phyloP scores from a whole-genome alignment of 1,140 invertebrate genomes.

The Ceratina calcarata region DNA sequence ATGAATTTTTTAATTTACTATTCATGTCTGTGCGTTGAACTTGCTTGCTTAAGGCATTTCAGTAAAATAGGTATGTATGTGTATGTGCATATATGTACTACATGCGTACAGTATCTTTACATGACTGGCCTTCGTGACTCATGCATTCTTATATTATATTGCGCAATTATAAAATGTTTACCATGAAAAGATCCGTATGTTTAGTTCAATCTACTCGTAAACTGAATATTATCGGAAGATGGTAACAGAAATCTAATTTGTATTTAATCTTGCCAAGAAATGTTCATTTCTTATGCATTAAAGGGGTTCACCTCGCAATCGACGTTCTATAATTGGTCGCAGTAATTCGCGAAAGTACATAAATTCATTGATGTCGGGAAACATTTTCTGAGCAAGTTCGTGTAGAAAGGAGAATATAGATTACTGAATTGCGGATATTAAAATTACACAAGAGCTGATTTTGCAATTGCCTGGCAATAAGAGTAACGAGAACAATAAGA shows the following conservation, averaged over 20 bases:
- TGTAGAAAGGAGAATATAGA: not conserved
- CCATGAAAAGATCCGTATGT: not conserved
- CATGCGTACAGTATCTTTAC: conserved; percentile 2
- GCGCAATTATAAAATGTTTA: conserved; percentile 5
- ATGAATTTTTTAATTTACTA: too few relatives aligned
- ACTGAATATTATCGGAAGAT: not conserved
- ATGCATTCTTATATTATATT: conserved; percentile 20
- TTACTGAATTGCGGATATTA: not conserved
- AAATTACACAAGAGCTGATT: not conserved
- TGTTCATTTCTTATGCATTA: not conserved
- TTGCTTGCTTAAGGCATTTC: too few relatives aligned
- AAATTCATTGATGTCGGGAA: not conserved
- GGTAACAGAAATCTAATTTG: not conserved
- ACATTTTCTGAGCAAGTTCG: too few relatives aligned
- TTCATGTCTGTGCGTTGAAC: too few relatives aligned
- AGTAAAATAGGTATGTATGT: too few relatives aligned
- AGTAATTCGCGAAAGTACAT: not conserved
- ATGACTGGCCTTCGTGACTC: conserved; percentile 29
- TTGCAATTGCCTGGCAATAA: not conserved
- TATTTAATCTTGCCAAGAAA: not conserved
- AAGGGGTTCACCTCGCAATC: too few relatives aligned
- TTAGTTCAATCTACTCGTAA: too few relatives aligned
- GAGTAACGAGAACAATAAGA: not conserved
- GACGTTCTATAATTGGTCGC: not conserved
- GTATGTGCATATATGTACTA: too few relatives aligned